Base-by-base conservation (phyloP, 2,113 vertebrate genomes). In the Oncorhynchus mykiss region DNA sequence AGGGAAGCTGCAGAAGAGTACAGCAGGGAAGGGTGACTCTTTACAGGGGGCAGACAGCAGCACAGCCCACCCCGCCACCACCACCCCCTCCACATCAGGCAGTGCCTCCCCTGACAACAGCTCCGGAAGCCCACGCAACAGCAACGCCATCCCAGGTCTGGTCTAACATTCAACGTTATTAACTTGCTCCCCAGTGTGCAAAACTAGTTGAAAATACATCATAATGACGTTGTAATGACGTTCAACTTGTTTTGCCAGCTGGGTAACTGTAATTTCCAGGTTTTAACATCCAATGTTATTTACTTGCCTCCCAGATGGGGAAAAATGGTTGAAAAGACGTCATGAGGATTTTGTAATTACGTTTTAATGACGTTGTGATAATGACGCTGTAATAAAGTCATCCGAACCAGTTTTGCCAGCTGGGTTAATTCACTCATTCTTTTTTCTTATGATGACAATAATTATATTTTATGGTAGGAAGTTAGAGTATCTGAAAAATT, bases 1-100 rank as follows among this genome's bases (percentile, higher is more conserved):
- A 80, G 72, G 13, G 22, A 96, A 95, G 79, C 75, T 91, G 20
- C 78, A 89, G 74, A 98, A 91, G 85, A 93, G 91, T 83, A 60
- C 16, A 6, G 77, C 82, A 8, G 94, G 83, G 64, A 95, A 89
- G 71, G 90, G 92, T 75, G 94, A 94, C 65, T 90, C 88, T 72
- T 85, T 92, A 27, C 91, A 85, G 24, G 78, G 81, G 48, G 57
- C 76, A n/a, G 73, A 90, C 75, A 39, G 84, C 76, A 12, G 79
- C 14, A 73, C 81, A 64, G 84, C 82, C 59, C 82, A 70, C 75
- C 80, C 84, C 62, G 31, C 64, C 25, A 85, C 85, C 62, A 39
- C 64, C 25, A 85, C 85, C 62, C 87, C 87, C 11, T 87, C 90
- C 71, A 89, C 91, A 24, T 94, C 93, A 4, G 91, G 91, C 78